Conservation (phyloP, 2,797 vertebrate genomes). For the Pseudotriccus pelzelni region DNA sequence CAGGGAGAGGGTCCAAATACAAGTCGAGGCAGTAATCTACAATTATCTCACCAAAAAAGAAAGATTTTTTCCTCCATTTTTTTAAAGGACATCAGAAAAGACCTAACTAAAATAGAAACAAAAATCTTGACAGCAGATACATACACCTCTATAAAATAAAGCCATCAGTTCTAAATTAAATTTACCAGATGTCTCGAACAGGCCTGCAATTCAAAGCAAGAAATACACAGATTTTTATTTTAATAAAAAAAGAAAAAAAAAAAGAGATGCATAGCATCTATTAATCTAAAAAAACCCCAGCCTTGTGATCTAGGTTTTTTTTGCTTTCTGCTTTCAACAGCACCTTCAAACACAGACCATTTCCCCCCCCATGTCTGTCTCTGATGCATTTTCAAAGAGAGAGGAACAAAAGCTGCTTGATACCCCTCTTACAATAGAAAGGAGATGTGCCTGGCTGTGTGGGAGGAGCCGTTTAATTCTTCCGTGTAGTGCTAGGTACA, state of each 20-base stretch:
- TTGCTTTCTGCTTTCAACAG: background rate
- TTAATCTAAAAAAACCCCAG: slow-evolving; percentile 28
- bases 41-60: background rate
- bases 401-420: slow-evolving; percentile 34
- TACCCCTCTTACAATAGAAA: slow-evolving; percentile 4
- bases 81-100: background rate
- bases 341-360: background rate
- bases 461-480: slow-evolving; percentile 27
- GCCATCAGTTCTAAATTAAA: slow-evolving; percentile 12
- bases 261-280: background rate
- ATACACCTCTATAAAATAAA: slow-evolving; percentile 41
- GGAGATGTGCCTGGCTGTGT: slow-evolving; percentile 28
- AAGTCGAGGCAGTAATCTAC: background rate
- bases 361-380: background rate
- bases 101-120: background rate
- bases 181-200: slow-evolving; percentile 38
- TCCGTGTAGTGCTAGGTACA: background rate
- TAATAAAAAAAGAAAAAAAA: background rate
- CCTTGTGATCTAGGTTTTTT: background rate
- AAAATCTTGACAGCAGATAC: slow-evolving; percentile 45
- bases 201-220: slow-evolving; percentile 15
- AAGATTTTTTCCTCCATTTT: background rate
- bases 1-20: background rate
- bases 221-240: slow-evolving; percentile 10
- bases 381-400: background rate